Evolutionary conservation across 2,113 vertebrate species (phyloP).

Genomic region (Callorhinus ursinus): DNA sequence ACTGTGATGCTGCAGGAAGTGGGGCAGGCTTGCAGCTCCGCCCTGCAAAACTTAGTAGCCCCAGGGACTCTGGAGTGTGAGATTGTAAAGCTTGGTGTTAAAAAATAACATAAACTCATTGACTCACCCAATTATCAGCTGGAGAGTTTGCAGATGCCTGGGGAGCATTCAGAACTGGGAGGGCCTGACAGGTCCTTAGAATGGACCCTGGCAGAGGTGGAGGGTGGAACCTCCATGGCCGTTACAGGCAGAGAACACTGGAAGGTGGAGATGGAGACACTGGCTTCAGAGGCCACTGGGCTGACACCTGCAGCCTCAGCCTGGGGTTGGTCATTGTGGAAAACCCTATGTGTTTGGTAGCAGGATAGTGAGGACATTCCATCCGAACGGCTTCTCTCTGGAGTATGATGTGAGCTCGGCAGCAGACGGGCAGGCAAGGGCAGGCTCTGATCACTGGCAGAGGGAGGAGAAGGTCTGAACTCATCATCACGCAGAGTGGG

Average conservation of each 20-base stretch:
- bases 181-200: background rate
- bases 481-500: too few relatives aligned
- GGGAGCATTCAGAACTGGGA: background rate
- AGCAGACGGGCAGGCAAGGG: background rate
- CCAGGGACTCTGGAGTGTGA: background rate
- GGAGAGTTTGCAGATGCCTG: background rate
- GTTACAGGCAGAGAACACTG: background rate
- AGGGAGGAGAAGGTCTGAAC: background rate
- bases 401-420: background rate
- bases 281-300: background rate
- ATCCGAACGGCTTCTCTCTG: background rate
- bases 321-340: background rate
- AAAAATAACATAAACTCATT: background rate
- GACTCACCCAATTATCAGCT: background rate
- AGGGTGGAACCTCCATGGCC: background rate
- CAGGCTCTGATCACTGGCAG: background rate
- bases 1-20: constrained; percentile 20
- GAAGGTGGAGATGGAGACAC: background rate
- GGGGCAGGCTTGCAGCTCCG: background rate
- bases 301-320: background rate
- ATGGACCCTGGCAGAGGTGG: background rate
- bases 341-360: background rate
- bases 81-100: background rate
- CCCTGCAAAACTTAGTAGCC: background rate
- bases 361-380: background rate